Conservation (phyloP, 2,113 vertebrate species). For the Osmerus eperlanus region DNA sequence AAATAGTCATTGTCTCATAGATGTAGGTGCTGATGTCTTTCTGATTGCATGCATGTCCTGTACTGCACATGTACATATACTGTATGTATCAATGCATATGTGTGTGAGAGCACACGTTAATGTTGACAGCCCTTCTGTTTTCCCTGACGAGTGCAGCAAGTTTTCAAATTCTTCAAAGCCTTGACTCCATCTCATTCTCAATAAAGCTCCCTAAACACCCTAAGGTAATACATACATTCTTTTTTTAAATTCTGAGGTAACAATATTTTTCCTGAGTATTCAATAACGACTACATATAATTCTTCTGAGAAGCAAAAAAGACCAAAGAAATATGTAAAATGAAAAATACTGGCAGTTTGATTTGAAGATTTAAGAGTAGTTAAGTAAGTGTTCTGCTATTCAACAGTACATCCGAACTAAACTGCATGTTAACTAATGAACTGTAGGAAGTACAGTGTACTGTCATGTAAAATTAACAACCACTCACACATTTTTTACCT, state of each 20-base stretch:
- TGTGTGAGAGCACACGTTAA: not conserved
- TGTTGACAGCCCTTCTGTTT: slow-evolving; percentile 50
- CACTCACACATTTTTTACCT: no score
- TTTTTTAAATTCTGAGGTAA: slow-evolving; percentile 78
- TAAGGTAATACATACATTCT: slow-evolving; percentile 69
- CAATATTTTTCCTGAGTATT: slow-evolving; percentile 90
- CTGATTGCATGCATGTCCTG: no score
- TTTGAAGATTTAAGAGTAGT: not conserved
- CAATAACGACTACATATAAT: slow-evolving; percentile 76
- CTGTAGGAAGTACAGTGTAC: no score
- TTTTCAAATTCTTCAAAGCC: slow-evolving; percentile 41
- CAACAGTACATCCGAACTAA: not conserved
- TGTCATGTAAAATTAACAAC: no score
- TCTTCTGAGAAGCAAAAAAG: slow-evolving; percentile 57
- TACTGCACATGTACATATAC: no score
- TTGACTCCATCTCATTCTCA: slow-evolving; percentile 45
- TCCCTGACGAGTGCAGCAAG: slow-evolving; percentile 58
- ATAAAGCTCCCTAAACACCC: slow-evolving; percentile 57
- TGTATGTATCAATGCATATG: not conserved
- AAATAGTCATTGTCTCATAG: no score
- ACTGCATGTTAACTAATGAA: not conserved
- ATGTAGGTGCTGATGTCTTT: no score
- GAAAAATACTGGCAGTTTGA: slow-evolving; percentile 35
- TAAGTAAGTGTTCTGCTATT: not conserved
- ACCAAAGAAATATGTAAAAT: slow-evolving; percentile 45